Evolutionary conservation across 2,113 vertebrate genomes (phyloP), one percentile per base, ranked within the genome.

Genomic region (Equus przewalskii): DNA sequence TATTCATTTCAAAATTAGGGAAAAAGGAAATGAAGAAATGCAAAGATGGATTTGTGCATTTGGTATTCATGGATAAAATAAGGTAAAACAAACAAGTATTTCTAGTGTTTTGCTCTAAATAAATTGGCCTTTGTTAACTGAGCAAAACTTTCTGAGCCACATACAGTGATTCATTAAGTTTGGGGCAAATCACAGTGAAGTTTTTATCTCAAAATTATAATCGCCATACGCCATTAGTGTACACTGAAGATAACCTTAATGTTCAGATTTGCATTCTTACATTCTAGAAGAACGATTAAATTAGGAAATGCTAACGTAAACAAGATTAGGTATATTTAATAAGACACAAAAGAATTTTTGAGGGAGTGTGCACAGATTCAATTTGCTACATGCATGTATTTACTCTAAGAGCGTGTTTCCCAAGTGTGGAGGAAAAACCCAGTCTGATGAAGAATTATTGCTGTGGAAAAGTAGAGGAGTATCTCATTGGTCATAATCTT

Each of bases 391-490:
- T 89, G 56, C 69, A 96, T 94, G 56, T 65, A 81, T 80, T 85
- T 89, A 69, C 67, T 96, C 21, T 44, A 14, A 79, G 64, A 70
- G 22, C 28, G 19, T 49, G n/a, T 92, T 76, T 92, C 72, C 60
- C 79, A 87, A 91, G 62, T 67, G 84, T 67, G 69, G 41, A 96
- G 78, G 69, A 73, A 97, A 94, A 87, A 79, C 36, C 91, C 82
- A 86, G 78, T 96, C 60, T 93, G 75, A 78, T 85, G 72, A 95
- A 96, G 86, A 97, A 89, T 99, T 99, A 99, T 99, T 99, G 99
- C 99, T 98, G 97, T 98, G 97, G 98, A 98, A 98, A 98, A 98
- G 98, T 96, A 98, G 46, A 98, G 98, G 98, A 98, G 97, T 96
- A 98, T 98, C 98, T 99, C 98, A 98, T 98, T 98, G 97, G 96